Evolutionary conservation across 2,113 vertebrate genomes (phyloP), one percentile per base, ranked within the genome.

Genomic region (Carollia perspicillata): DNA sequence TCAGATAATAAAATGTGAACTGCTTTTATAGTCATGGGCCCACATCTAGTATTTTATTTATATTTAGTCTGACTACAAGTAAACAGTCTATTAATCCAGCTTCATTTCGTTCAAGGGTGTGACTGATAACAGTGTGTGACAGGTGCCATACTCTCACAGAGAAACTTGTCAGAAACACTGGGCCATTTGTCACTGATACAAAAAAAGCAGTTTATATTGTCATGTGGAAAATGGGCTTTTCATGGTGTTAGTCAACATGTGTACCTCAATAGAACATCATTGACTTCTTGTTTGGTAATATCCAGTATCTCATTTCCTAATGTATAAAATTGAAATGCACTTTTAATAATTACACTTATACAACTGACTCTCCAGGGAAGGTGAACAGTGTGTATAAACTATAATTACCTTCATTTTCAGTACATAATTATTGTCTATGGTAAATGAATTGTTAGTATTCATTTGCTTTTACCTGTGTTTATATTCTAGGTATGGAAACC

Each of bases 401-500:
- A 30, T 47, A 35, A 84, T 86, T 88, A 20, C 63, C n/a, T 95
- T 97, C 11, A 78, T 33, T 83, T 95, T 96, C 23, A 79, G 75
- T 14, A 66, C 92, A 11, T 6, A 58, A 2, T 86, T 18, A 63
- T 79, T 85, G 26, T 93, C 74, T 96, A 60, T 74, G 42, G 30
- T 13, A 95, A 53, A n/a, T 94, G 75, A 91, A 92, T 53, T 95
- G 17, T 84, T 95, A 97, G 93, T 94, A 69, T 88, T 97, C 44
- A 91, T n/a, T 0, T 26, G 66, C 94, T n/a, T 94, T 95, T 86
- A 44, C 49, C 8, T 87, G 92, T 98, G 22, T 97, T 98, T 98
- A 37, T 90, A 93, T 98, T 98, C 42, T 97, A 99, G 99, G 95
- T 99, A 99, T 0, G 99, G 99, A 97, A 98, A 96, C 60, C 99